Conservation (phyloP, 2,113 vertebrate species). For the Athene noctua region DNA sequence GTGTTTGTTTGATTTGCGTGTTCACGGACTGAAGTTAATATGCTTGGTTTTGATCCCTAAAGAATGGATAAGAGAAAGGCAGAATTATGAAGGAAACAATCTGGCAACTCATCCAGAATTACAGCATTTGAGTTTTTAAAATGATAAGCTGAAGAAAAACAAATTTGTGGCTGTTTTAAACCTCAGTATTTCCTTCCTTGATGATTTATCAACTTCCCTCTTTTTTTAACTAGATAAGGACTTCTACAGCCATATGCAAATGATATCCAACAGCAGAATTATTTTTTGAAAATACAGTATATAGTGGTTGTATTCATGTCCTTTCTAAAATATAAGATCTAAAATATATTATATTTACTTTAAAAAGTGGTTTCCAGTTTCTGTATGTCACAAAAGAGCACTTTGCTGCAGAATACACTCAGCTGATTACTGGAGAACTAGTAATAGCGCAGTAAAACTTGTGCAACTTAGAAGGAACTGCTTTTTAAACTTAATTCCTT, state of each 20-base stretch:
- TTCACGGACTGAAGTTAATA: constrained; percentile 27
- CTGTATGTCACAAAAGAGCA: not conserved
- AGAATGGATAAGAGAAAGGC: constrained; percentile 44
- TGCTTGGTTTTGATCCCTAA: constrained; percentile 47
- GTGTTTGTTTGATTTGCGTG: constrained; percentile 29
- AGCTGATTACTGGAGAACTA: not conserved
- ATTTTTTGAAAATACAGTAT: not conserved
- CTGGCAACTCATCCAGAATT: constrained; percentile 50
- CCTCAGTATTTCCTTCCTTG: constrained; percentile 60
- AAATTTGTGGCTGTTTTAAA: constrained; percentile 47
- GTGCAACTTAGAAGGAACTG: not conserved
- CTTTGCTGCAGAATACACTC: not conserved
- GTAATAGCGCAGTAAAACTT: not conserved
- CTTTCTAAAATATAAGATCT: not conserved
- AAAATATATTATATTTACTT: not conserved
- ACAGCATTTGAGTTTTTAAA: constrained; percentile 21
- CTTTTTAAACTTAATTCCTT: not conserved
- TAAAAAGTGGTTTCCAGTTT: not conserved
- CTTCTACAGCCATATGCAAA: not conserved
- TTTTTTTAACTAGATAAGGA: not conserved
- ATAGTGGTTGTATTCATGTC: not conserved
- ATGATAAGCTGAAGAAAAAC: constrained; percentile 55
- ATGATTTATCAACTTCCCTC: constrained; percentile 47
- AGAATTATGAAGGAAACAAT: constrained; percentile 61
- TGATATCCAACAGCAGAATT: not conserved